Base-by-base conservation (phyloP, 2,888 invertebrate genomes). In the Cyclophora albipunctata region DNA sequence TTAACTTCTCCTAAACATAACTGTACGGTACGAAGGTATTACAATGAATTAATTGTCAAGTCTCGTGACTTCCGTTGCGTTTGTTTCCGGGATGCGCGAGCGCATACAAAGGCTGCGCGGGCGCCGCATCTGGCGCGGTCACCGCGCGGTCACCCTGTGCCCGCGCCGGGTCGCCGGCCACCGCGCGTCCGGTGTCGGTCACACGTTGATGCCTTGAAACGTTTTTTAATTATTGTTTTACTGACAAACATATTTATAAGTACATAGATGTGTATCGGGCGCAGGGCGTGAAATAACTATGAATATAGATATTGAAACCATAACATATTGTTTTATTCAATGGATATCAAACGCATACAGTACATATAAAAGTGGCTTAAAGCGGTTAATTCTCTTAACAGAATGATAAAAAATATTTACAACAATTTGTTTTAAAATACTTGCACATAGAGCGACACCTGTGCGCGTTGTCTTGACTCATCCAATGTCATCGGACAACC, bases 1-100 rank as follows among this genome's bases (percentile, higher is more conserved):
- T 49, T 53, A 46, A 40, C n/a, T 48, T 45, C 52, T 49, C 49
- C 42, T 47, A 54, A 47, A 51, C 51, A 46, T 53, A 53, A 53
- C 52, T 50, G 73, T 74, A 5, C 71, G 66, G 43, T 68, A 75
- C 78, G 20, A 20, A 20, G 1, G 20, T 20, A 20, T 78, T 77
- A 74, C 79, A 78, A 73, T 76, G 77, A 78, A 81, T 84, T 80
- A 81, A 64, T 64, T 69, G 73, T 59, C 71, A 69, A 73, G 71
- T 76, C 71, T 71, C 71, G 71, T 68, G 59, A 65, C 70, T 75
- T 80, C 81, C 81, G 75, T 61, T 72, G 62, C 67, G 71, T 4
- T 66, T 68, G 76, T 70, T 74, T 79, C 80, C 80, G 73, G 66
- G 63, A 55, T 73, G 74, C 78, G 76, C 71, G 50, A 54, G 71